Evolutionary conservation across 92 coral and sea anemone species (phyloP), one percentile per base, ranked within the genome.

Genomic region (Blastomussa wellsi): DNA sequence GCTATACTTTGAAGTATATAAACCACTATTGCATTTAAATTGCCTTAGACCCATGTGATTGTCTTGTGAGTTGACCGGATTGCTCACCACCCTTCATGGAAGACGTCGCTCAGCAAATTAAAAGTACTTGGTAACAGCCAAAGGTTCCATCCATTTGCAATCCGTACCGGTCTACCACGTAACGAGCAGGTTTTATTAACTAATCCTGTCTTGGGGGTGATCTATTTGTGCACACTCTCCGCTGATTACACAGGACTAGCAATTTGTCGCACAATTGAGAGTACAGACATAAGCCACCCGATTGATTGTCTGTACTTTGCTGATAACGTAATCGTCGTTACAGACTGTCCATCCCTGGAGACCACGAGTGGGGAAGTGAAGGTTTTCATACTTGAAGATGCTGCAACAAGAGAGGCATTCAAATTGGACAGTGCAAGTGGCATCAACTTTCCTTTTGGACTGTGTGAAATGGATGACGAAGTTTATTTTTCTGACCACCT

Each of bases 241-340:
- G 49, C 85, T 33, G 67, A 42, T 81, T 38, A 42, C 44, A 81
- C 66, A 44, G 49, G 5, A 44, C 49, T 44, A 44, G 10, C 49
- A 10, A 44, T 44, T 7, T 32, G 82, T 69, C 76, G 82, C 33
- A 79, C 71, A 26, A 57, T 31, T 57, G 82, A 79, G 82, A 31
- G 82, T 68, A n/a, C 59, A 15, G 57, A 70, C 44, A 31, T 82
- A 48, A 37, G 44, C 73, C 85, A 81, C 49, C 85, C 85, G 26
- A 81, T 81, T 42, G 85, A 69, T 81, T 81, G 67, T 60, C 78
- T 81, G 39, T 81, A 66, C 85, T 81, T 81, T 81, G 85, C 48
- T 41, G 85, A 81, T 11, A 81, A 81, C 47, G 85, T 81, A 24
- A 81, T 68, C 68, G 49, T 68, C 41, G 85, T 81, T 62, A 44